Conservation (phyloP, 2,797 vertebrate genomes). For the Coracias cyanogaster region DNA sequence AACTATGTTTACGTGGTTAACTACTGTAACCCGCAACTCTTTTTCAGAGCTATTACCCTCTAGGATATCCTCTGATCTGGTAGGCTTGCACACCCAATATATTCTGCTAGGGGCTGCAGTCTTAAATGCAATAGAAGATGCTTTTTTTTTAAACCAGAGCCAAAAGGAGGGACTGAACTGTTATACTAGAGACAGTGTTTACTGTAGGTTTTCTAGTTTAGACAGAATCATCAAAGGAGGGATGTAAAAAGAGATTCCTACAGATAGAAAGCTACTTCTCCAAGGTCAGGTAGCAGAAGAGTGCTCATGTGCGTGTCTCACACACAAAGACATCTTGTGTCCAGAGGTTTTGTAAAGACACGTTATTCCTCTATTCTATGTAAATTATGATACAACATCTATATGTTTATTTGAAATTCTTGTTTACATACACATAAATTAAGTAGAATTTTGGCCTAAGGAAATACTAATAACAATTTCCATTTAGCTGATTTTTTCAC, state of each 20-base stretch:
- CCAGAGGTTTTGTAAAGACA: neutral
- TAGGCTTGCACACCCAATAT: neutral
- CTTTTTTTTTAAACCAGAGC: neutral
- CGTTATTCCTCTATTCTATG: neutral
- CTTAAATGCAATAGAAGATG: neutral
- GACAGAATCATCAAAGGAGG: neutral
- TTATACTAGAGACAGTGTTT: neutral
- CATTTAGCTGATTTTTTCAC: neutral
- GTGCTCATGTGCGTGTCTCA: neutral
- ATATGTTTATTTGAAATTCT: neutral
- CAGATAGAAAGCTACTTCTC: neutral
- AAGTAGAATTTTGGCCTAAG: neutral
- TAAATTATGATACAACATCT: neutral
- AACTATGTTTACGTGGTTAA: neutral
- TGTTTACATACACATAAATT: neutral
- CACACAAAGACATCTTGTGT: neutral
- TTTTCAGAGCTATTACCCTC: neutral
- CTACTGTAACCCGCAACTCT: neutral
- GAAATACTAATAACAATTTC: neutral
- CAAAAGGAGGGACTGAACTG: neutral
- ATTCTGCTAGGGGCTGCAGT: neutral
- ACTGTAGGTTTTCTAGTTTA: neutral
- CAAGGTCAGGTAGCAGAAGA: neutral
- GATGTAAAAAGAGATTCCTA: neutral
- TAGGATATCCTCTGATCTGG: neutral